Percentiles rank a stretch among this genome's conserved stretches.
These are phyloP conservation scores for Phalloptychus januarius DNA, from an alignment of 2,797 vertebrate species.

Conservation along the genomic window DNA sequence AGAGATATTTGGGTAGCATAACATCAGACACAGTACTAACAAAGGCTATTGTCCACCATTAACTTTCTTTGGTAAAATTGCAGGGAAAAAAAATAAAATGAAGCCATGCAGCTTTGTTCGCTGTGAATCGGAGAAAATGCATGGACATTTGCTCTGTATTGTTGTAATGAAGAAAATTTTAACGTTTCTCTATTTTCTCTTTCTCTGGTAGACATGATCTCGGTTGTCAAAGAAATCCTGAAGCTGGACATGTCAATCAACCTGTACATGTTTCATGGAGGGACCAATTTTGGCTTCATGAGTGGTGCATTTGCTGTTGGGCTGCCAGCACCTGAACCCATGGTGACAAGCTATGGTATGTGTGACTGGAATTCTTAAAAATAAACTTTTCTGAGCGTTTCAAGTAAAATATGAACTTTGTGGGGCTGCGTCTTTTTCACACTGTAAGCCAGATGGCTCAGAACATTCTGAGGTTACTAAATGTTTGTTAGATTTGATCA, in stretches of 20 bases:
- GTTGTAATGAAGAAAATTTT: constrained; percentile 7
- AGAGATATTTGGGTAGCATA: too few relatives aligned
- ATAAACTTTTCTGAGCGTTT: not conserved
- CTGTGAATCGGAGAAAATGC: too few relatives aligned
- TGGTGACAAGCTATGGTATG: constrained; percentile 74
- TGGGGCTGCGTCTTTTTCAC: not conserved
- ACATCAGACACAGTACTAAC: too few relatives aligned
- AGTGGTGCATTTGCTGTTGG: constrained; percentile 79
- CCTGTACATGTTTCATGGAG: constrained; percentile 94
- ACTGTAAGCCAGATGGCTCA: not conserved
- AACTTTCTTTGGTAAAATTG: too few relatives aligned
- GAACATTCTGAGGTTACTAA: not conserved
- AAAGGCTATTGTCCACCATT: too few relatives aligned
- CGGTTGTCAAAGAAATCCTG: constrained; percentile 81
- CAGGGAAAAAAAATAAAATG: too few relatives aligned
- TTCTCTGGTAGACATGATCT: constrained; percentile 65
- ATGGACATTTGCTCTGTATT: too few relatives aligned
- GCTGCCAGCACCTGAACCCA: constrained; percentile 46
- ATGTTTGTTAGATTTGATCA: not conserved
- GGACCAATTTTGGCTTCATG: constrained; percentile 93
- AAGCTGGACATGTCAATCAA: constrained; percentile 85
- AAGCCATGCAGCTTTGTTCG: too few relatives aligned
- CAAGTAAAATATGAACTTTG: not conserved
- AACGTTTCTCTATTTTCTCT: not conserved
- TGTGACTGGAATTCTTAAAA: not conserved